Conservation (phyloP, 2,888 invertebrate genomes). For the Eumerus sabulonum region DNA sequence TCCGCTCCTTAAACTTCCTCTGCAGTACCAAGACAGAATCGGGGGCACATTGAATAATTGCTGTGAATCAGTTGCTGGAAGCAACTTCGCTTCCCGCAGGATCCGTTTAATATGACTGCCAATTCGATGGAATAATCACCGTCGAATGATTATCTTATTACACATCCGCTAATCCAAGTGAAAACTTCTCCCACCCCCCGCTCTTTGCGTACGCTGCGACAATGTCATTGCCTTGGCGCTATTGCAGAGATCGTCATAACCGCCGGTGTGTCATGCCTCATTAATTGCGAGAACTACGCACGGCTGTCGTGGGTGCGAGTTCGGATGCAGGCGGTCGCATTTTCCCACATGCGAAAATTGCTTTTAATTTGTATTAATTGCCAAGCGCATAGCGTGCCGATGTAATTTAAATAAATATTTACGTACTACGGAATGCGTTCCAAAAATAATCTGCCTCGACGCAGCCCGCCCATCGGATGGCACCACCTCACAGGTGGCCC, state of each 20-base stretch:
- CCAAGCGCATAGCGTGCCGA: conserved; percentile 46
- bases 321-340: conserved; percentile 33
- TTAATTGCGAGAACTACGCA: conserved; percentile 25
- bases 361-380: conserved; percentile 65
- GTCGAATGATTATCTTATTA: conserved; percentile 52
- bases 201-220: conserved; percentile 10
- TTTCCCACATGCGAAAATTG: conserved; percentile 52
- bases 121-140: conserved; percentile 58
- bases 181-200: background rate
- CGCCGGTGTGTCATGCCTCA: conserved; percentile 58
- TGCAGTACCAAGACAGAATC: background rate
- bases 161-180: conserved; percentile 53
- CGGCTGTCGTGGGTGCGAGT: conserved; percentile 5
- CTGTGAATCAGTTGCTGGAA: conserved; percentile 38
- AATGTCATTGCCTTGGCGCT: conserved; percentile 22
- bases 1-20: too few species aligned
- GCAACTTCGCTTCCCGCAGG: conserved; percentile 34
- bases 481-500: conserved; percentile 41
- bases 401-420: conserved; percentile 65
- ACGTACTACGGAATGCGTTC: conserved; percentile 41
- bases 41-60: conserved; percentile 50
- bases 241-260: conserved; percentile 46
- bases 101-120: conserved; percentile 53
- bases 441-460: conserved; percentile 19
- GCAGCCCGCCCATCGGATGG: background rate